phyloP scores from a whole-genome alignment of 2,888 invertebrate genomes.

The Cloeon dipterum region DNA sequence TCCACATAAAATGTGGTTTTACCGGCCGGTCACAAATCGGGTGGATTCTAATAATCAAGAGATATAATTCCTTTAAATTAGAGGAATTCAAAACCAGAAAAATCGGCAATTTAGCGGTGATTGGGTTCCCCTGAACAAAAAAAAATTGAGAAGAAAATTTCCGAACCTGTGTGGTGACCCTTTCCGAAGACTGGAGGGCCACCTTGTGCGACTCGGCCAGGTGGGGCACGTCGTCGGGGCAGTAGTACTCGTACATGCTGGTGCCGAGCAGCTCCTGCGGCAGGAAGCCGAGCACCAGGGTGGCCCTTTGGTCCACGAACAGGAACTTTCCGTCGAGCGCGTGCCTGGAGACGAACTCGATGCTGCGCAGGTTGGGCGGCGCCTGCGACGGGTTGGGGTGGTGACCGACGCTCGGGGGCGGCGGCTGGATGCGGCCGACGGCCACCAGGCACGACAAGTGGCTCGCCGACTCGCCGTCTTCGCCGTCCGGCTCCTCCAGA shows the following conservation, averaged over 20 bases:
- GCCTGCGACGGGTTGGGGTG: constrained; percentile 6
- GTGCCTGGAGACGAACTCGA: constrained; percentile 65
- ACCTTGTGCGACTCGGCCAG: constrained; percentile 67
- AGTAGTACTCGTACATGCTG: constrained; percentile 81
- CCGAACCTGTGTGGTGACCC: constrained; percentile 30
- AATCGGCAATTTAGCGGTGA: no score
- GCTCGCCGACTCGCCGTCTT: constrained; percentile 29
- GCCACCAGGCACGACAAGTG: constrained; percentile 75
- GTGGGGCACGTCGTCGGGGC: constrained; percentile 52
- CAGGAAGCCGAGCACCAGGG: constrained; percentile 67
- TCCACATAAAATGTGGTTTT: no score
- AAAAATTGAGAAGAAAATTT: no score
- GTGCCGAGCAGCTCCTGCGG: constrained; percentile 84
- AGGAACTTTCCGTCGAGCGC: constrained; percentile 79
- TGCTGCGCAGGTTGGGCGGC: constrained; percentile 29
- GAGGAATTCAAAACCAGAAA: no score
- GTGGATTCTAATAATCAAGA: no score
- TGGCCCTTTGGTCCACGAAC: constrained; percentile 81
- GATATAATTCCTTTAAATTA: no score
- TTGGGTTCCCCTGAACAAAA: no score
- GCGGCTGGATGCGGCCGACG: constrained; percentile 50
- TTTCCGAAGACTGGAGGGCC: constrained; percentile 28
- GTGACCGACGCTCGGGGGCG: constrained; percentile 20
- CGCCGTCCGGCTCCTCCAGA: constrained; percentile 39
- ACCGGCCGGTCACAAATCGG: no score